Percentiles rank a stretch among this genome's conserved stretches.
Evolutionary conservation across 2,888 invertebrate species (phyloP).

Genomic region (Scrobipalpa atriplicella): DNA sequence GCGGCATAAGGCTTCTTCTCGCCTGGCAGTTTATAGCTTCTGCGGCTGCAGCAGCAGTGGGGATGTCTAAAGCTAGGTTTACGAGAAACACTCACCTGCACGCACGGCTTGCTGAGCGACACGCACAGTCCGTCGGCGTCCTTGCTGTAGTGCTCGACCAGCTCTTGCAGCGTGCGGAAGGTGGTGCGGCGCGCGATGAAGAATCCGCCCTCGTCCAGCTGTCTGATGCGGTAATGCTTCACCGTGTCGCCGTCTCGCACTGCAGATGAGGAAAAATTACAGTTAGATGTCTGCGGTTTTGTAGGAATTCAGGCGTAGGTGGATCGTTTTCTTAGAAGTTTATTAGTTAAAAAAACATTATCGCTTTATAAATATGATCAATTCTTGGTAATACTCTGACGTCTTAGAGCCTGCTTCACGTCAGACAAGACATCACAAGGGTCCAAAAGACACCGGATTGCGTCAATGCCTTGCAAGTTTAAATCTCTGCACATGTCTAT

Average conservation of each 20-base stretch:
- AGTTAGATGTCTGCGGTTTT: not conserved
- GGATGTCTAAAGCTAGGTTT: no score
- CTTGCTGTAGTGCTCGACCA: slow-evolving; percentile 98
- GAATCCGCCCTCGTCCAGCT: slow-evolving; percentile 99
- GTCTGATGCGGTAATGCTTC: slow-evolving; percentile 99
- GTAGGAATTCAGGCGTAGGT: not conserved
- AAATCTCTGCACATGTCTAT: slow-evolving; percentile 3
- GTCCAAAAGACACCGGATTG: not conserved
- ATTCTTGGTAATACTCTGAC: not conserved
- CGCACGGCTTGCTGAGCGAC: slow-evolving; percentile 96
- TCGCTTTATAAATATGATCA: not conserved
- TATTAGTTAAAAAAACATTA: not conserved
- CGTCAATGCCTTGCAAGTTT: slow-evolving; percentile 17
- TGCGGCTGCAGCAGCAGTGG: no score
- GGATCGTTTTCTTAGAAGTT: not conserved
- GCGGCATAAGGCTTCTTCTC: no score
- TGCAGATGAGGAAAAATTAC: slow-evolving; percentile 74
- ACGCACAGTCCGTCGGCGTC: slow-evolving; percentile 99
- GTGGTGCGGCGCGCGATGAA: slow-evolving; percentile 99
- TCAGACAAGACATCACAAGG: not conserved
- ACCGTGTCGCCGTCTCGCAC: slow-evolving; percentile 99
- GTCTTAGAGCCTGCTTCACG: not conserved
- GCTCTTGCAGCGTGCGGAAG: slow-evolving; percentile 97
- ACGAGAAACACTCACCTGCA: slow-evolving; percentile 93
- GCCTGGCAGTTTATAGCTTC: no score